Evolutionary conservation across 2,797 vertebrate genomes (phyloP), one percentile per base, ranked within the genome.

Genomic region (Protosalanx chinensis): DNA sequence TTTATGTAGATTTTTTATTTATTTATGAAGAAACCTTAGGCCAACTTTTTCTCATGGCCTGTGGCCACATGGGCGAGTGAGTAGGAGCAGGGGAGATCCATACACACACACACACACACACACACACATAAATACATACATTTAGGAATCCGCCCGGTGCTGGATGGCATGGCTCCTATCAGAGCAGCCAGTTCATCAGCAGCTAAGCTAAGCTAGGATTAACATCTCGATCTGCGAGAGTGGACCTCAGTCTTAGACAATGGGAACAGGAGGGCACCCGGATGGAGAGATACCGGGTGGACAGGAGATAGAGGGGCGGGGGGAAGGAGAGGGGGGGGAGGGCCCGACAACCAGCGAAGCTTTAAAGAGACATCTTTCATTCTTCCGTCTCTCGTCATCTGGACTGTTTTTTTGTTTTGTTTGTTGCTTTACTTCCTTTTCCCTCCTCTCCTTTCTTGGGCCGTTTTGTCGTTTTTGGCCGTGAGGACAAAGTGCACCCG

Each of bases 211-310:
- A 93, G 89, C 91, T 89, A 86, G 90, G 91, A 94, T 93, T 93
- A 92, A 86, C 90, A 92, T 93, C 91, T 93, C 88, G 88, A 92
- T 91, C 86, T 90, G 88, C 72, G 81, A 91, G 91, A 90, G 87
- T 84, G 90, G 90, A 91, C 90, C 86, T 92, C 88, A 86, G 79
- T 83, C 75, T 72, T 23, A 76, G 81, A 86, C 86, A 87, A 86
- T 85, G 78, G 80, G 74, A 82, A 86, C 68, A 69, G 80, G 85
- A 82, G 70, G 67, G 72, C 72, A 57, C 8, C 61, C 20, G 46
- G 75, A 69, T 33, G 49, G 72, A 5, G 65, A 67, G 57, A 67
- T 33, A 51, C 35, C 27, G 58, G 58, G 37, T 4, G 51, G 51
- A 64, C 30, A 41, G 49, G 51, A 18, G 33, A 82, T 75, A 76